Conservation (phyloP, 2,797 vertebrate species). For the Delichon dasypus region DNA sequence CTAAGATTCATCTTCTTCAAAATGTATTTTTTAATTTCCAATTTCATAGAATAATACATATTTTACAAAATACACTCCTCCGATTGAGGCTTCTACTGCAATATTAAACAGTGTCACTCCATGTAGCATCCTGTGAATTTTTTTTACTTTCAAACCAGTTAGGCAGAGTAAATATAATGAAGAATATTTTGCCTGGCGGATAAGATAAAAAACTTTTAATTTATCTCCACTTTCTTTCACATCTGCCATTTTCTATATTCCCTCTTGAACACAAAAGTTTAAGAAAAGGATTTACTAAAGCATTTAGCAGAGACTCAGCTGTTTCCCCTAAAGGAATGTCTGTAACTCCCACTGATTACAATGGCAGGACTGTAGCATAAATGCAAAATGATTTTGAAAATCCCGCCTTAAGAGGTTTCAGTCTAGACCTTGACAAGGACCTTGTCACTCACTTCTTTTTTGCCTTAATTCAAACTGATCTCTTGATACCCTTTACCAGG, state of each 20-base stretch:
- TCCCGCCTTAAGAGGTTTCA: not conserved
- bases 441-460: slow-evolving; percentile 22
- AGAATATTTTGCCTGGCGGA: slow-evolving; percentile 8
- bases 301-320: not conserved
- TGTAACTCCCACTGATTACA: slow-evolving; percentile 15
- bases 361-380: not conserved
- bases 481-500: not conserved
- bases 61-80: not conserved
- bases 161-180: not conserved
- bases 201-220: not conserved
- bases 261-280: not conserved
- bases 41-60: not conserved
- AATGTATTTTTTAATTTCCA: not conserved
- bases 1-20: not conserved
- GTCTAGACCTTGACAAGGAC: not conserved
- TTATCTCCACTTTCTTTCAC: not conserved
- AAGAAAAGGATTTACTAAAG: not conserved
- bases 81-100: not conserved
- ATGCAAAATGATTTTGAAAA: slow-evolving; percentile 22
- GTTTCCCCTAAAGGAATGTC: slow-evolving; percentile 23
- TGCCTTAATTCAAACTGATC: slow-evolving; percentile 23
- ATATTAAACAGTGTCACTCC: not conserved
- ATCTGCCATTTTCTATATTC: not conserved
- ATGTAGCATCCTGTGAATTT: not conserved
- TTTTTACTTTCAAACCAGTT: not conserved